Conservation (phyloP, 2,113 vertebrate species). For the Thinocorus orbignyianus region DNA sequence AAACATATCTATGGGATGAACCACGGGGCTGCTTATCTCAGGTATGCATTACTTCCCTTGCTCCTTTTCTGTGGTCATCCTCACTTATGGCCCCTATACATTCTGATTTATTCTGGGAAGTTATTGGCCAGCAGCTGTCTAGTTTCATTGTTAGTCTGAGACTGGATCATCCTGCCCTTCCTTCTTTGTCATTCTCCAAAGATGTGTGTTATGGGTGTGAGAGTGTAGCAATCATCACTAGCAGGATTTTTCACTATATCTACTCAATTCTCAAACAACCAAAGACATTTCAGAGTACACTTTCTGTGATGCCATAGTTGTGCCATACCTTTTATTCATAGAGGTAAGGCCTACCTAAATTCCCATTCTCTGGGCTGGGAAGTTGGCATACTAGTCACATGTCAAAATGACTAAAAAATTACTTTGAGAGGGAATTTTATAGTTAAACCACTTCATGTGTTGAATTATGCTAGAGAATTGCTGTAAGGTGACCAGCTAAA, state of each 20-base stretch:
- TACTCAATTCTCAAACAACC: neutral
- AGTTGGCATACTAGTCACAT: neutral
- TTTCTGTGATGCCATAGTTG: neutral
- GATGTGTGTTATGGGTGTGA: neutral
- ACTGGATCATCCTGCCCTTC: neutral
- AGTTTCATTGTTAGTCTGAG: neutral
- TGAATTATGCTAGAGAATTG: neutral
- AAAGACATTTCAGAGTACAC: neutral
- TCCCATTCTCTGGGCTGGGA: accelerated
- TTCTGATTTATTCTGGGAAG: neutral
- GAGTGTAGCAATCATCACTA: neutral
- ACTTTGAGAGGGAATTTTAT: neutral
- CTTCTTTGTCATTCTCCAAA: neutral
- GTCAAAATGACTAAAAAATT: neutral
- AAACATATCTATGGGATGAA: neutral
- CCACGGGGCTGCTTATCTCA: accelerated
- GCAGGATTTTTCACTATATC: neutral
- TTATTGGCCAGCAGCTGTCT: neutral
- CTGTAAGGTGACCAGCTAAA: neutral
- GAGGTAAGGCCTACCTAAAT: neutral
- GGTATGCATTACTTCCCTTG: neutral
- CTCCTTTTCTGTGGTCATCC: neutral
- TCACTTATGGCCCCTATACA: neutral
- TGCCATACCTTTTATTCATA: neutral
- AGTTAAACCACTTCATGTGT: neutral